A percentile compares a stretch with the other conserved stretches of the same genome.
phyloP scores from a whole-genome alignment of 2,797 vertebrate genomes.

The Catamblyrhynchus diadema region DNA sequence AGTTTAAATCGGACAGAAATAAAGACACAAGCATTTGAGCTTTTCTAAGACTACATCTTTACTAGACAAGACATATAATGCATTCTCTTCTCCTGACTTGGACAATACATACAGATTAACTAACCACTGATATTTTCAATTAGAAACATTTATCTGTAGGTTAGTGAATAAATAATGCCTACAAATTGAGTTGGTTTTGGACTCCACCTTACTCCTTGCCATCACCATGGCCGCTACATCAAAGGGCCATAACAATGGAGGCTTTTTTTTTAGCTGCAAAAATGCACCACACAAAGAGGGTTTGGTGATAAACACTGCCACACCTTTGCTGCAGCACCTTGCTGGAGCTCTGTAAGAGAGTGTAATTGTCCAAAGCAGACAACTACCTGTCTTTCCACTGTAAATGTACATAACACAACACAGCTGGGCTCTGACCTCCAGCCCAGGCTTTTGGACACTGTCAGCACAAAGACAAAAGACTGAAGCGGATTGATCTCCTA shows the following conservation, averaged over 20 bases:
- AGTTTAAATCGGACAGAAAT: background rate
- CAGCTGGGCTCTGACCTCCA: background rate
- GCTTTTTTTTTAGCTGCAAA: background rate
- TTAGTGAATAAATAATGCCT: background rate
- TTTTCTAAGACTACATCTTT: background rate
- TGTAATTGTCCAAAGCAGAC: background rate
- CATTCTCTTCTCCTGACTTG: background rate
- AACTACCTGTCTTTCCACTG: background rate
- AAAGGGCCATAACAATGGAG: background rate
- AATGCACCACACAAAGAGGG: background rate
- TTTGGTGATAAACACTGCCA: background rate
- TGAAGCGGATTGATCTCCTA: background rate
- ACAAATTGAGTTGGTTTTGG: background rate
- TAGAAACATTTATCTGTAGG: background rate
- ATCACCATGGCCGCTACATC: background rate
- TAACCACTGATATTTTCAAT: background rate
- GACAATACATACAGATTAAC: background rate
- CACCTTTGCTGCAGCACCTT: background rate
- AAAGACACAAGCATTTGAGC: background rate
- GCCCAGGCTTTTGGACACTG: background rate
- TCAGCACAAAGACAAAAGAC: background rate
- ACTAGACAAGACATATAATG: background rate
- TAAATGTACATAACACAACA: background rate
- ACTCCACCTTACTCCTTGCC: background rate
- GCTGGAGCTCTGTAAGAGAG: background rate